phyloP scores from a whole-genome alignment of 2,888 invertebrate genomes.

The Lycaena phlaeas region DNA sequence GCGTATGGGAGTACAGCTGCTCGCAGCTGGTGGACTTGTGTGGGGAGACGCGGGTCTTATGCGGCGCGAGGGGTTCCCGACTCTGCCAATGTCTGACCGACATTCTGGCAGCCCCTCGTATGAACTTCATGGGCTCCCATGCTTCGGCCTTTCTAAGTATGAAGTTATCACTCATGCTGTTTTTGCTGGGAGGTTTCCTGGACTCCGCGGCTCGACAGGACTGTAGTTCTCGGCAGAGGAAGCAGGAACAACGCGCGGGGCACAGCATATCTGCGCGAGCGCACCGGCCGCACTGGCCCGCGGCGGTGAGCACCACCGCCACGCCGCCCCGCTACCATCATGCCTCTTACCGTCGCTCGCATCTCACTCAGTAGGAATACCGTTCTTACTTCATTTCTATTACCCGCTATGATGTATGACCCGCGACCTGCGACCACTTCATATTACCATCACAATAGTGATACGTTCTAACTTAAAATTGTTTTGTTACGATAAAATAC shows the following conservation, averaged over 20 bases:
- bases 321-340: slow-evolving; percentile 30
- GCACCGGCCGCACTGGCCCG: slow-evolving; percentile 60
- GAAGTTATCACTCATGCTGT: slow-evolving; percentile 64
- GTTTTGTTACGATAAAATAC: too few species aligned
- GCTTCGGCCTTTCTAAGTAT: slow-evolving; percentile 71
- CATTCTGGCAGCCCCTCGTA: slow-evolving; percentile 60
- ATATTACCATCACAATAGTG: too few species aligned
- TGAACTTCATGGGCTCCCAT: slow-evolving; percentile 64
- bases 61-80: slow-evolving; percentile 55
- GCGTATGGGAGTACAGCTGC: slow-evolving; percentile 56
- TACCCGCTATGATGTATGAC: slow-evolving; percentile 19
- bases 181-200: slow-evolving; percentile 52
- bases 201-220: slow-evolving; percentile 72
- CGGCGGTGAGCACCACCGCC: slow-evolving; percentile 44
- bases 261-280: slow-evolving; percentile 75
- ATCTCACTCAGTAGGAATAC: slow-evolving; percentile 52
- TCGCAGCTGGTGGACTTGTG: slow-evolving; percentile 67
- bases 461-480: too few species aligned
- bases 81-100: slow-evolving; percentile 71
- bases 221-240: slow-evolving; percentile 81
- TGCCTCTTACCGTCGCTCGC: slow-evolving; percentile 29
- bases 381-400: slow-evolving; percentile 33
- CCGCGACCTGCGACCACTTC: too few species aligned
- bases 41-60: slow-evolving; percentile 46
- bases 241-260: slow-evolving; percentile 81